These are phyloP conservation scores for Dendronephthya gigantea DNA, from an alignment of 64 coral and sea anemone species.

Conservation along the genomic window DNA sequence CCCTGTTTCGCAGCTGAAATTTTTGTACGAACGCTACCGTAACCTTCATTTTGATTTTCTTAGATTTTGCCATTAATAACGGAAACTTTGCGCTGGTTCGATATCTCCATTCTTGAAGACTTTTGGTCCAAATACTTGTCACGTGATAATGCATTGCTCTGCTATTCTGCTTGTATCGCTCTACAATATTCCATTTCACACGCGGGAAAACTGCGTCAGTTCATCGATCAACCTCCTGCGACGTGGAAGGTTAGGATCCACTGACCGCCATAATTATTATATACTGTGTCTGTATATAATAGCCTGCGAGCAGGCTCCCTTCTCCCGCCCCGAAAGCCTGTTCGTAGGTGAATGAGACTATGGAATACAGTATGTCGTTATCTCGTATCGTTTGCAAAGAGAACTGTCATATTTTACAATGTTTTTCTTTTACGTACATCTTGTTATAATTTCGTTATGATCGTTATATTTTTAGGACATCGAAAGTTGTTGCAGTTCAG, in stretches of 20 bases:
- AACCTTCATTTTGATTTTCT: too few species aligned
- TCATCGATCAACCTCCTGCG: slow-evolving; percentile 65
- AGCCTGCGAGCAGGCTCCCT: too few species aligned
- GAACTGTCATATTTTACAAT: too few species aligned
- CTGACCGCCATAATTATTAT: too few species aligned
- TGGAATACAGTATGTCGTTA: too few species aligned
- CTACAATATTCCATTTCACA: slow-evolving; percentile 61
- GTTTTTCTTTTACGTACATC: too few species aligned
- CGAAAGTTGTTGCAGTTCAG: slow-evolving; percentile 78
- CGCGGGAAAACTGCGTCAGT: slow-evolving; percentile 64
- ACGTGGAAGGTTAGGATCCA: slow-evolving; percentile 59
- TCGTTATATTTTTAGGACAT: slow-evolving; percentile 61
- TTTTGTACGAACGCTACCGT: too few species aligned
- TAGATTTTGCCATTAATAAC: slow-evolving; percentile 70
- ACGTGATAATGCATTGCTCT: slow-evolving; percentile 51
- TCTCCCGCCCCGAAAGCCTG: too few species aligned
- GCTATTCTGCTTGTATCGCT: slow-evolving; percentile 78
- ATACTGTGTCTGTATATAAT: too few species aligned
- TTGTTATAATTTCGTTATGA: background rate
- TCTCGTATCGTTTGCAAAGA: too few species aligned
- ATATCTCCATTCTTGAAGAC: slow-evolving; percentile 63
- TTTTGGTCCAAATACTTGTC: slow-evolving; percentile 65
- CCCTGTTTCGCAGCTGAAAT: background rate
- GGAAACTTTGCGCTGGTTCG: slow-evolving; percentile 83
- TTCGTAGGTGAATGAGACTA: too few species aligned